phyloP scores from a whole-genome alignment of 2,888 invertebrate species.

The Limenitis camilla region DNA sequence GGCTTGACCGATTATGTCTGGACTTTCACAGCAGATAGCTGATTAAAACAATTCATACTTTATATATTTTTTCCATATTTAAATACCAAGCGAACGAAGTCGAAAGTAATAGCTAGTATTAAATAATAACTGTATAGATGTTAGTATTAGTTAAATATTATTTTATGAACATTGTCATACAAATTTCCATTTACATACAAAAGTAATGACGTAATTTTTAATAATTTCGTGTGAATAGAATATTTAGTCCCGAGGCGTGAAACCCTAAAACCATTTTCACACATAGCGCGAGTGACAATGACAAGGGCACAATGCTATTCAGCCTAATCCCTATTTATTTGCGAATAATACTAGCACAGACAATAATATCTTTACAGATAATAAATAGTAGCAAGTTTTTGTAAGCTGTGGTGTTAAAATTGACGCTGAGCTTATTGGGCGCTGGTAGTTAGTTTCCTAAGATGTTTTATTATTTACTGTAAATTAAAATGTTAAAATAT shows the following conservation, averaged over 20 bases:
- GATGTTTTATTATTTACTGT: no score
- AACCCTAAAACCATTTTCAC: slow-evolving; percentile 48
- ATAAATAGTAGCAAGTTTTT: slow-evolving; percentile 51
- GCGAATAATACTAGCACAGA: slow-evolving; percentile 48
- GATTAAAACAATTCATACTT: no score
- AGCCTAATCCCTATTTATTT: slow-evolving; percentile 54
- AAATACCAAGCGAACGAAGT: no score
- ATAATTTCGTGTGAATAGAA: not conserved
- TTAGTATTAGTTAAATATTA: no score
- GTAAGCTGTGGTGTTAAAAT: slow-evolving; percentile 63
- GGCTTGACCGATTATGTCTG: no score
- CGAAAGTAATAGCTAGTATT: no score
- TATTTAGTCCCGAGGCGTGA: slow-evolving; percentile 1
- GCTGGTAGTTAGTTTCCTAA: not conserved
- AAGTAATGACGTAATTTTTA: not conserved
- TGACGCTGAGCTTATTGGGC: slow-evolving; percentile 38
- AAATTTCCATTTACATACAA: not conserved
- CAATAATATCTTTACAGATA: slow-evolving; percentile 43
- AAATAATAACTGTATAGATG: no score
- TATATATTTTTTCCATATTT: no score
- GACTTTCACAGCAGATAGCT: no score
- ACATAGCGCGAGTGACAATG: slow-evolving; percentile 48
- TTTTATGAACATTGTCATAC: not conserved
- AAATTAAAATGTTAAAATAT: no score
- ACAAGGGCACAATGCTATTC: slow-evolving; percentile 51